phyloP scores from a whole-genome alignment of 2,888 invertebrate genomes.

The Ochropacha duplaris region DNA sequence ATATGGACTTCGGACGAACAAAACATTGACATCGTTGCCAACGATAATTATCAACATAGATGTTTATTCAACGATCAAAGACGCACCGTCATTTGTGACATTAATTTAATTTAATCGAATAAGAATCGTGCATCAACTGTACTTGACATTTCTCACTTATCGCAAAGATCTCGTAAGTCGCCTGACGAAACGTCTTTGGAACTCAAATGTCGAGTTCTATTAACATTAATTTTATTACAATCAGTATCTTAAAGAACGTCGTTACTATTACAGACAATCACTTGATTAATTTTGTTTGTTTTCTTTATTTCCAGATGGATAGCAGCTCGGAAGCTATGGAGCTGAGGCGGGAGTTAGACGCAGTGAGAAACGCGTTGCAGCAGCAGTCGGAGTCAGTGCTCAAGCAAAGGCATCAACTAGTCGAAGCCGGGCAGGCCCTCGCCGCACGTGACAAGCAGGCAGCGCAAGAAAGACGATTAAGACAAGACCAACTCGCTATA shows the following conservation, averaged over 20 bases:
- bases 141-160: conserved; percentile 61
- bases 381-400: conserved; percentile 84
- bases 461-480: conserved; percentile 83
- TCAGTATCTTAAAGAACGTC: conserved; percentile 10
- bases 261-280: not conserved
- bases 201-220: conserved; percentile 23
- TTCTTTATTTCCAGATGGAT: conserved; percentile 84
- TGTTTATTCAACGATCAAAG: conserved; percentile 36
- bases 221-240: conserved; percentile 15
- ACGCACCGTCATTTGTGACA: conserved; percentile 37
- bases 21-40: conserved; percentile 28
- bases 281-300: conserved; percentile 13
- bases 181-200: conserved; percentile 24
- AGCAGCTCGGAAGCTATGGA: conserved; percentile 84
- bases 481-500: conserved; percentile 88
- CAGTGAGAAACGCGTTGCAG: conserved; percentile 86
- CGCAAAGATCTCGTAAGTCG: conserved; percentile 34
- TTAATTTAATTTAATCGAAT: conserved; percentile 30
- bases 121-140: conserved; percentile 49
- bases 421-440: conserved; percentile 84
- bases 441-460: conserved; percentile 84
- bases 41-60: conserved; percentile 34
- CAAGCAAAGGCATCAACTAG: conserved; percentile 86
- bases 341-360: conserved; percentile 85
- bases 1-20: conserved; percentile 36